Evolutionary conservation across 2,113 vertebrate genomes (phyloP).

Genomic region (Rafetus swinhoei): DNA sequence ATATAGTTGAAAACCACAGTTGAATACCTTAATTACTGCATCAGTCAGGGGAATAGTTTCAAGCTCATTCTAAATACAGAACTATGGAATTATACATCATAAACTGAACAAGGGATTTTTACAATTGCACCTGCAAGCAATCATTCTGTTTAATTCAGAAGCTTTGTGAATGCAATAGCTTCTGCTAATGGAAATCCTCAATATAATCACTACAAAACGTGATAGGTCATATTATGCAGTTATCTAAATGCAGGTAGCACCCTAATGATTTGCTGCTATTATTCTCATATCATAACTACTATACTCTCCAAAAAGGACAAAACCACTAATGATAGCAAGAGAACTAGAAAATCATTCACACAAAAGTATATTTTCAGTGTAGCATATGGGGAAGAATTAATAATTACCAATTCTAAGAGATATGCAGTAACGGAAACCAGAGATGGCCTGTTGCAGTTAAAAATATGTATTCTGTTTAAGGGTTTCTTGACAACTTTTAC

Average conservation of each 20-base stretch:
- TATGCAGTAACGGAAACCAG: not conserved
- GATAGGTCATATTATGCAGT: no score
- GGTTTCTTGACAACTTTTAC: not conserved
- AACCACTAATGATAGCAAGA: not conserved
- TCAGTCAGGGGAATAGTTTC: not conserved
- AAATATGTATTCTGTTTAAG: not conserved
- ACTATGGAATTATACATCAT: not conserved
- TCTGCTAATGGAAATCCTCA: not conserved
- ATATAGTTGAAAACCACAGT: not conserved
- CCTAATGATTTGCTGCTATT: not conserved
- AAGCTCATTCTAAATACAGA: slow-evolving; percentile 44
- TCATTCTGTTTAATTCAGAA: slow-evolving; percentile 3
- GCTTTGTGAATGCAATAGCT: not conserved
- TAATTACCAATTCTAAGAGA: not conserved
- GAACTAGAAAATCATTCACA: not conserved
- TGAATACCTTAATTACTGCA: slow-evolving; percentile 13
- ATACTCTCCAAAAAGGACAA: not conserved
- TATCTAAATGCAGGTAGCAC: not conserved
- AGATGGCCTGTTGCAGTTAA: not conserved
- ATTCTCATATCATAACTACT: not conserved
- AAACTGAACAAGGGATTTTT: not conserved
- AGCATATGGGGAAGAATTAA: not conserved
- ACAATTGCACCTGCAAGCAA: slow-evolving; percentile 35
- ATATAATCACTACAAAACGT: not conserved
- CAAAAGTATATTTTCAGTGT: not conserved